Percentiles rank a stretch among this genome's conserved stretches.
These are phyloP conservation scores for Parambassis ranga DNA, from an alignment of 2,797 vertebrate species.

Conservation along the genomic window DNA sequence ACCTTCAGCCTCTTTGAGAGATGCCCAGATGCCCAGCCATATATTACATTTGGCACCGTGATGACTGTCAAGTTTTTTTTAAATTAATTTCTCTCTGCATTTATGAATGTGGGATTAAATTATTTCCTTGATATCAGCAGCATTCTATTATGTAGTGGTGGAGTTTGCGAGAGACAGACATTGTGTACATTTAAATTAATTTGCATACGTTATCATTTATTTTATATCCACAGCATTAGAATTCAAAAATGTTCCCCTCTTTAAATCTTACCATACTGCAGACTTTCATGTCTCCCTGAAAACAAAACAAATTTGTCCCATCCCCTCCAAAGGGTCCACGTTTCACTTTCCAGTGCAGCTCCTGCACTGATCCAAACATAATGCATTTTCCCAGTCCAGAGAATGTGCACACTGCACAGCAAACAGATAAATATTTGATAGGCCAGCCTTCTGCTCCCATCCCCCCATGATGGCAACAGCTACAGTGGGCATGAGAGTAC, in stretches of 20 bases:
- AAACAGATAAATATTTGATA: conserved; percentile 78
- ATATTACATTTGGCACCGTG: conserved; percentile 53
- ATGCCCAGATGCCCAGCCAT: conserved; percentile 51
- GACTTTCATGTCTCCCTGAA: conserved; percentile 6
- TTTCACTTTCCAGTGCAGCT: conserved; percentile 46
- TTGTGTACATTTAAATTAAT: conserved; percentile 9
- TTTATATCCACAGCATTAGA: background rate
- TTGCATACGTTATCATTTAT: no score
- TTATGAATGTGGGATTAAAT: conserved; percentile 9
- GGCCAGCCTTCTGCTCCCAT: conserved; percentile 51
- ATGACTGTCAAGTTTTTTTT: conserved; percentile 44
- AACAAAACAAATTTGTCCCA: conserved; percentile 21
- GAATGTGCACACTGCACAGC: conserved; percentile 47
- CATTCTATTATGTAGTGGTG: conserved; percentile 3
- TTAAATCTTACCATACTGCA: background rate
- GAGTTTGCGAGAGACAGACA: background rate
- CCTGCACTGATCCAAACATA: conserved; percentile 50
- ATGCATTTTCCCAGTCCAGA: conserved; percentile 55
- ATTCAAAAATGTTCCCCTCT: background rate
- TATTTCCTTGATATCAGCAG: background rate
- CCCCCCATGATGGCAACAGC: conserved; percentile 31
- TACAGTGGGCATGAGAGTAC: conserved; percentile 34
- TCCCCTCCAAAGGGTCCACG: conserved; percentile 16
- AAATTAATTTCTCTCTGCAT: conserved; percentile 14
- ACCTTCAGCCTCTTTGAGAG: conserved; percentile 54